phyloP scores from a whole-genome alignment of 2,797 vertebrate species.

The Bucorvus abyssinicus region DNA sequence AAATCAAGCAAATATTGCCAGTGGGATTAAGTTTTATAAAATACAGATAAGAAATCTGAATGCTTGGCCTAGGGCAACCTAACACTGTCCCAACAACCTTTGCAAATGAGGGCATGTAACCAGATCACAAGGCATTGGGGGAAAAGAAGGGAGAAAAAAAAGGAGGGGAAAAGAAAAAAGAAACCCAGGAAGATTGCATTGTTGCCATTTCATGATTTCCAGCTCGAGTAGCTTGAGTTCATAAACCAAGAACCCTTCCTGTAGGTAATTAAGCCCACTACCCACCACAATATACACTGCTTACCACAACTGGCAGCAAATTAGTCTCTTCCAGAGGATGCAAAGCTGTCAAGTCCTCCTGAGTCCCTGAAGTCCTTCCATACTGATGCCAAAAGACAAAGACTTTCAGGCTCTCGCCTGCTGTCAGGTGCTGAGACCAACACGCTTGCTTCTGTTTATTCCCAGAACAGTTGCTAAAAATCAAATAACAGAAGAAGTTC shows the following conservation, averaged over 20 bases:
- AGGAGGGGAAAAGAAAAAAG: rapidly evolving
- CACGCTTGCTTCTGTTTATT: background rate
- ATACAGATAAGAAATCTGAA: conserved; percentile 45
- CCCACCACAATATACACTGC: background rate
- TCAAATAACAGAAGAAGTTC: background rate
- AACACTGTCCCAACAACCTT: conserved; percentile 13
- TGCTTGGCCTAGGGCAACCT: conserved; percentile 29
- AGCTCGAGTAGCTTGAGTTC: background rate
- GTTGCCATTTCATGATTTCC: background rate
- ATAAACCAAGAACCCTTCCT: background rate
- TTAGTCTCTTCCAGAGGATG: background rate
- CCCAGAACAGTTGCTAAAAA: background rate
- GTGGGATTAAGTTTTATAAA: conserved; percentile 37
- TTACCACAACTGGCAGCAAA: background rate
- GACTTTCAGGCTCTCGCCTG: background rate
- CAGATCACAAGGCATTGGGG: background rate
- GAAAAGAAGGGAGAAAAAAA: background rate
- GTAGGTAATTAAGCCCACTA: background rate
- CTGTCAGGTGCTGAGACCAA: background rate
- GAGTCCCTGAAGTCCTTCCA: background rate
- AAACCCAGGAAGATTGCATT: background rate
- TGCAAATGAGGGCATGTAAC: background rate
- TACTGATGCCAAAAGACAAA: background rate
- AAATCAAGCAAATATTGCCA: conserved; percentile 40
- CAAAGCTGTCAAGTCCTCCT: background rate